These are phyloP conservation scores for Pseudachorutes palmiensis DNA, from an alignment of 1,140 invertebrate genomes.

Conservation along the genomic window DNA sequence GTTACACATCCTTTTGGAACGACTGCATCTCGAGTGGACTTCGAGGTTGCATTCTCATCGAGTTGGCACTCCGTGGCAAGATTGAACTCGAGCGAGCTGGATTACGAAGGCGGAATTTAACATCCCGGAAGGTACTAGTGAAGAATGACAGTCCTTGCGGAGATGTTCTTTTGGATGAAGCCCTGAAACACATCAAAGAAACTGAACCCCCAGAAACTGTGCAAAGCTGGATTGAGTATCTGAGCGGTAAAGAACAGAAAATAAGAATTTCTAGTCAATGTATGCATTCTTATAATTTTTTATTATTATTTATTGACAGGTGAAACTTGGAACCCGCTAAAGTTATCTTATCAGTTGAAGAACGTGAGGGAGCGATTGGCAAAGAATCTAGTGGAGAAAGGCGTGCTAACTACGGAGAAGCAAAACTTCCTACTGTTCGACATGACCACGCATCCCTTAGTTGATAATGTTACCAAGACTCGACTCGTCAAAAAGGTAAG, in stretches of 20 bases:
- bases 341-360: constrained; percentile 94
- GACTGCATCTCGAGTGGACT: constrained; percentile 99
- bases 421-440: constrained; percentile 99
- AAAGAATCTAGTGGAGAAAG: constrained; percentile 99
- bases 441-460: constrained; percentile 99
- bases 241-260: constrained; percentile 73
- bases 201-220: constrained; percentile 94
- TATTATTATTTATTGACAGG: too few relatives aligned
- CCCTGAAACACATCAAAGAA: constrained; percentile 95
- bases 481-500: constrained; percentile 90
- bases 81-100: constrained; percentile 94
- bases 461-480: constrained; percentile 90
- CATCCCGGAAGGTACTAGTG: constrained; percentile 65
- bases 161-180: constrained; percentile 91
- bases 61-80: constrained; percentile 85
- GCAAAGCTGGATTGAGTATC: constrained; percentile 98
- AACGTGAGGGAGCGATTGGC: constrained; percentile 98
- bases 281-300: constrained; percentile 39
- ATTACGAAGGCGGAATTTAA: constrained; percentile 82
- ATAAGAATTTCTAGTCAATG: neutral
- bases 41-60: constrained; percentile 95
- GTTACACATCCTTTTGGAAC: constrained; percentile 99
- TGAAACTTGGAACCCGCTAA: constrained; percentile 99
- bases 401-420: constrained; percentile 99
- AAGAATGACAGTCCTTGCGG: constrained; percentile 89